Percentiles rank a stretch among this genome's conserved stretches.
phyloP scores from a whole-genome alignment of 2,888 invertebrate genomes.

The Leptopterna dolabrata region DNA sequence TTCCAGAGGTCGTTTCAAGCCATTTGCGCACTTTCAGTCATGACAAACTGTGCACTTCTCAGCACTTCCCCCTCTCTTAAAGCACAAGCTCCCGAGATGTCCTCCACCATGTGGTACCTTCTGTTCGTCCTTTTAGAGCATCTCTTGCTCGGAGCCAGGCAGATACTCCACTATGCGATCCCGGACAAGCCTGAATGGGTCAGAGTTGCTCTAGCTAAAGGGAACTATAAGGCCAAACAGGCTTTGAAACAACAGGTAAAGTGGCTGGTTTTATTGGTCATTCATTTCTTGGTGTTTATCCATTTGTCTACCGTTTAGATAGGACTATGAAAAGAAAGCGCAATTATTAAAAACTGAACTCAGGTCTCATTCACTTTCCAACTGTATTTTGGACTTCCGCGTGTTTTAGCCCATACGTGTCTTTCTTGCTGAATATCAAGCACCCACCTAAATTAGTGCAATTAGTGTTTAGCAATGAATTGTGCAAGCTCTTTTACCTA shows the following conservation, averaged over 20 bases:
- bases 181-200: conserved; percentile 79
- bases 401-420: too few species aligned
- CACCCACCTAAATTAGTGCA: too few species aligned
- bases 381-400: too few species aligned
- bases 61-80: conserved; percentile 76
- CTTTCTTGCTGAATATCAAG: too few species aligned
- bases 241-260: conserved; percentile 72
- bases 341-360: too few species aligned
- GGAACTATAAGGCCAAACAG: conserved; percentile 73
- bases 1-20: conserved; percentile 74
- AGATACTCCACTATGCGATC: conserved; percentile 75
- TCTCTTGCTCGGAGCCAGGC: conserved; percentile 74
- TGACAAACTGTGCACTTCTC: conserved; percentile 81
- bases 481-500: too few species aligned
- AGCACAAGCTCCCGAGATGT: conserved; percentile 66
- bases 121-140: conserved; percentile 79
- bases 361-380: too few species aligned
- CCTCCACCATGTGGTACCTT: conserved; percentile 70
- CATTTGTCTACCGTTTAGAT: too few species aligned
- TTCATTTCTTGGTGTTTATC: background rate
- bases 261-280: too few species aligned
- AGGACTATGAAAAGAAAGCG: too few species aligned
- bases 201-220: conserved; percentile 73
- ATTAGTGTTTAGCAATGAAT: too few species aligned
- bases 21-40: conserved; percentile 75